Base-by-base conservation (phyloP, 2,888 invertebrate genomes). In the Ophion ellenae region DNA sequence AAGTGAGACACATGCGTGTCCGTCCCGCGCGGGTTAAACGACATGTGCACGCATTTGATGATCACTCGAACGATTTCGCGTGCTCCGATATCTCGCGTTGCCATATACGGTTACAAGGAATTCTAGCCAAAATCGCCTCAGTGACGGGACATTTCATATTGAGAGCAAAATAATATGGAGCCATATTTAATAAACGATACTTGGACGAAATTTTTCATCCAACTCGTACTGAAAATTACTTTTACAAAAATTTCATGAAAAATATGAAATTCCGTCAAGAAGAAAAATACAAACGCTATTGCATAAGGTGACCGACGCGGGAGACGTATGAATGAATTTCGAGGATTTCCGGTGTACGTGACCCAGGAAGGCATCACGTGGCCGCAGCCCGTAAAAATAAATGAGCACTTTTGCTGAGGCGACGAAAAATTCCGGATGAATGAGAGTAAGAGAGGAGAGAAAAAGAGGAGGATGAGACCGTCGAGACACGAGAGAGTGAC, bases 401-500 rank as follows among this genome's bases (percentile, higher is more conserved):
- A 28, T 5, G 32, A 36, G 11, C 20, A 24, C 9, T 32, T 32
- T n/a, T 47, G 28, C 11, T 36, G 59, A 63, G 20, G 20, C 45
- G 75, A 67, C 20, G 17, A 63, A 71, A 20, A 61, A 47, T 80
- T 64, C 14, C 57, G 66, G 73, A 81, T 77, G 67, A 59, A 79
- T 36, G 67, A 70, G 77, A 61, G 70, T 32, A 53, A 66, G 64
- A 69, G 74, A n/a, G 20, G 36, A 24, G 53, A 32, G 53, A 47
- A 70, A 32, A 53, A 78, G 32, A 74, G 59, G 73, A 81, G 67
- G 71, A 80, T 45, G 64, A 63, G 79, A 73, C 14, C 20, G 24
- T 71, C 45, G 79, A 24, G 66, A 73, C 59, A 57, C 70, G 85
- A 78, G 75, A 86, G 85, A 86, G 83, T 86, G 86, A 86, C 77